Percentiles rank a stretch among this genome's conserved stretches.
Evolutionary conservation across 2,888 invertebrate species (phyloP).

Genomic region (Drosophila mulleri): DNA sequence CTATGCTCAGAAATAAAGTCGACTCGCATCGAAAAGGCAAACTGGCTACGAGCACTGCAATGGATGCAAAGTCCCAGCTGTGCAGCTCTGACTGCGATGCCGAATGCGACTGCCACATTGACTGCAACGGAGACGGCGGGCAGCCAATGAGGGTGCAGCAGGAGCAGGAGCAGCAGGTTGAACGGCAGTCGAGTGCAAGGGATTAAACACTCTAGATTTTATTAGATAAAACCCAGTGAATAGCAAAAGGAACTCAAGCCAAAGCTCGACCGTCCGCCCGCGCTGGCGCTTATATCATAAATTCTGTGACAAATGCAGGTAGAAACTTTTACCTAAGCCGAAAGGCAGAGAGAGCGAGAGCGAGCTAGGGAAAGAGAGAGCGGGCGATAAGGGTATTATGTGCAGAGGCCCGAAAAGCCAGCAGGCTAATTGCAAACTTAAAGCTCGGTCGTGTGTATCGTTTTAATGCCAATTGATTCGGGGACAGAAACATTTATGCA

Average conservation of each 20-base stretch:
- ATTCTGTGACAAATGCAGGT: conserved; percentile 79
- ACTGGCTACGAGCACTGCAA: conserved; percentile 32
- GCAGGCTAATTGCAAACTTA: conserved; percentile 48
- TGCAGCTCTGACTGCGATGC: conserved; percentile 30
- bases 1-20: not conserved
- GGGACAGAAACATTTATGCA: conserved; percentile 63
- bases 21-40: conserved; percentile 26
- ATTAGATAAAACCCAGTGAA: conserved; percentile 77
- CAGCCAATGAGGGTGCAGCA: conserved; percentile 5
- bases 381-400: conserved; percentile 9
- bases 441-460: conserved; percentile 38
- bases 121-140: not conserved
- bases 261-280: not conserved
- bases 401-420: conserved; percentile 27
- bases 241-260: conserved; percentile 51
- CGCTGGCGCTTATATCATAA: conserved; percentile 60
- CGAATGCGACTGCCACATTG: conserved; percentile 5
- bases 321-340: conserved; percentile 62
- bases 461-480: conserved; percentile 75
- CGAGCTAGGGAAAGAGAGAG: not conserved
- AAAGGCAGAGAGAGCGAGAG: not conserved
- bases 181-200: conserved; percentile 70
- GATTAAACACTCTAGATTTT: conserved; percentile 79
- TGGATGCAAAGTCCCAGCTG: conserved; percentile 47
- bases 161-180: conserved; percentile 33